Evolutionary conservation across 1,140 invertebrate genomes (phyloP), one percentile per base, ranked within the genome.

Genomic region (Drosophila biarmipes): DNA sequence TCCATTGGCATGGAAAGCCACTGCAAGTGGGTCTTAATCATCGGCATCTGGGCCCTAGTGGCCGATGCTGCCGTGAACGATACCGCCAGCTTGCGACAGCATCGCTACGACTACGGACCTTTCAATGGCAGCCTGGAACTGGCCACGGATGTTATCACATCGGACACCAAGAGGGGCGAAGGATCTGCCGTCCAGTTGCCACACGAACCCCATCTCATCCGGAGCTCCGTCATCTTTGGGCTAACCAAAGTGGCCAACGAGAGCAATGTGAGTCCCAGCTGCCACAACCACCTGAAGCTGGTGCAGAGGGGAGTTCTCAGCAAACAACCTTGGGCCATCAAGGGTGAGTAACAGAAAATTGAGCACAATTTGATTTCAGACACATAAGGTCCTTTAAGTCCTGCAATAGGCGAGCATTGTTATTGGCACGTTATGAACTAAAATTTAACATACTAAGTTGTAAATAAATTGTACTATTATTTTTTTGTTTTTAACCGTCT

Each of bases 241-340:
- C 48, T 92, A 19, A 62, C 78, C 4, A 74, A 87, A 29, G 54
- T 75, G 34, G 89, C 78, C 35, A 91, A 91, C 31, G 72, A 63
- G 31, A 90, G 79, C 42, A 73, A 80, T 37, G 69, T 91, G n/a
- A 91, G 73, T 74, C 46, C 51, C 14, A 59, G 53, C 6, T 92
- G 91, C 54, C 57, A 73, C 21, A 43, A 63, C 31, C 80, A 92
- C 12, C 19, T 92, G 62, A 76, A 87, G 45, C 75, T 82, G n/a
- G 68, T 92, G 24, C 80, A 89, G 40, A 61, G 78, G 1, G 79
- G 76, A 31, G 90, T 92, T 31, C 72, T 90, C 11, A 62, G 56
- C 17, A 90, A 85, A 37, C 90, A 92, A 43, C 80, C 91, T 15
- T 92, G 91, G 91, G 91, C 91, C 10, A 91, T 92, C 43, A 92